Evolutionary conservation across 2,888 invertebrate genomes (phyloP), one percentile per base, ranked within the genome.

Genomic region (Lasioglossum malachurum): DNA sequence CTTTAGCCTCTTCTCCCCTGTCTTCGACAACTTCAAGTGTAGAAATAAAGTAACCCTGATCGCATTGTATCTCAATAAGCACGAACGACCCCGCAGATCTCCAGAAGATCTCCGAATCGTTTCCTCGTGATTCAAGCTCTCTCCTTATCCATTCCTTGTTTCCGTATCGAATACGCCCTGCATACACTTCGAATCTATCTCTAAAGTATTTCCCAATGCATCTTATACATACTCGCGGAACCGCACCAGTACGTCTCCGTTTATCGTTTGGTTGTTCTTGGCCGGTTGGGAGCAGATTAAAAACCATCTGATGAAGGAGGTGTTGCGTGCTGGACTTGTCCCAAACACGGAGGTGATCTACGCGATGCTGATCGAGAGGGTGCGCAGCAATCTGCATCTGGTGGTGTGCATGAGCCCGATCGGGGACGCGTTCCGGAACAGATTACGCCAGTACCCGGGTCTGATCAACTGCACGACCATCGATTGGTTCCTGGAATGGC

Each of bases 401-500:
- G 97, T 98, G 74, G 95, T 99, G 44, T 98, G 98, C 93, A 98
- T 99, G 97, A 98, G 98, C 92, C 98, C 98, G 0, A 98, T 98
- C 82, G 98, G 98, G 0, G 98, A 98, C 84, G 96, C 97, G 27
- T 98, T 98, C 95, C 97, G 98, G 93, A 97, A 97, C 93, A 97
- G 98, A 81, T 96, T 98, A 91, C 97, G 98, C 16, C 98, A 98
- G 95, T 99, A 98, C 95, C 98, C 99, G 1, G 97, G 98, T 0
- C 96, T 99, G 82, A 97, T 98, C 71, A 98, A 98, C 96, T 97
- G 97, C 89, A 98, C 98, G 0, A 98, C 98, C 0, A 98, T 98
- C 38, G 98, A 98, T 95, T 98, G 98, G 98, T 98, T 98, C 95
- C 96, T 97, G 93, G 97, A 98, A 92, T 99, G 98, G 98, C 98